Conservation (phyloP, 2,888 invertebrate species). For the Orthosia gothica region DNA sequence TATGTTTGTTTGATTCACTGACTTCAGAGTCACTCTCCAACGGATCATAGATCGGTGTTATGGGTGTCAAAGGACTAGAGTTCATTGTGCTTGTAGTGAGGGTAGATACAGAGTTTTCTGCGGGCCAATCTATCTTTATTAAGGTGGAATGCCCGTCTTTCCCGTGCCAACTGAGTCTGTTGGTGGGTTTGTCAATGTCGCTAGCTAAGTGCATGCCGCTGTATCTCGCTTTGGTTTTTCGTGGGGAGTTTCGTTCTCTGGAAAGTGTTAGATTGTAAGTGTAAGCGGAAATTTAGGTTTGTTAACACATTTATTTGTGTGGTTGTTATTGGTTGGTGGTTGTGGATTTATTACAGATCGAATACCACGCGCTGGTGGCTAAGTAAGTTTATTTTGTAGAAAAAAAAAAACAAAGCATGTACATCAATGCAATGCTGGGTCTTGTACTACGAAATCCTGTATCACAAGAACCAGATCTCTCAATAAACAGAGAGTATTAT, state of each 20-base stretch:
- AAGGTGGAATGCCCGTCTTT: slow-evolving; percentile 88
- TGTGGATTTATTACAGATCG: slow-evolving; percentile 31
- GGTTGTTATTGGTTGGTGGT: slow-evolving; percentile 16
- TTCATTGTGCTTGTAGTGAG: slow-evolving; percentile 82
- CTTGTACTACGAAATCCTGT: too few relatives aligned
- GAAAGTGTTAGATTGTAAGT: slow-evolving; percentile 76
- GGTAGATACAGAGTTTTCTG: slow-evolving; percentile 81
- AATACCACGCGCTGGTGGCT: too few relatives aligned
- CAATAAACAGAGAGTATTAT: too few relatives aligned
- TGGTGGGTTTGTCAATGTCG: slow-evolving; percentile 71
- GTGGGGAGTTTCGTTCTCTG: slow-evolving; percentile 89
- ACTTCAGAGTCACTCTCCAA: slow-evolving; percentile 88
- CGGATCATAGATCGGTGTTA: slow-evolving; percentile 85
- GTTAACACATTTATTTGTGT: slow-evolving; percentile 54
- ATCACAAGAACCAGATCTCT: too few relatives aligned
- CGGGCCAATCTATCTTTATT: slow-evolving; percentile 88
- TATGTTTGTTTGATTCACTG: slow-evolving; percentile 84
- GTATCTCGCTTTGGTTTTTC: slow-evolving; percentile 85
- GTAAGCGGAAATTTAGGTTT: slow-evolving; percentile 65
- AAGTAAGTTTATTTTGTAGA: too few relatives aligned
- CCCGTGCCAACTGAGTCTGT: slow-evolving; percentile 86
- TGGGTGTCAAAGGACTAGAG: slow-evolving; percentile 83
- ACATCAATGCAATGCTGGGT: too few relatives aligned
- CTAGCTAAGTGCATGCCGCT: slow-evolving; percentile 80
- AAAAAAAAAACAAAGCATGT: too few relatives aligned